Evolutionary conservation across 2,888 invertebrate genomes (phyloP), one percentile per base, ranked within the genome.

Genomic region (Celastrina argiolus): DNA sequence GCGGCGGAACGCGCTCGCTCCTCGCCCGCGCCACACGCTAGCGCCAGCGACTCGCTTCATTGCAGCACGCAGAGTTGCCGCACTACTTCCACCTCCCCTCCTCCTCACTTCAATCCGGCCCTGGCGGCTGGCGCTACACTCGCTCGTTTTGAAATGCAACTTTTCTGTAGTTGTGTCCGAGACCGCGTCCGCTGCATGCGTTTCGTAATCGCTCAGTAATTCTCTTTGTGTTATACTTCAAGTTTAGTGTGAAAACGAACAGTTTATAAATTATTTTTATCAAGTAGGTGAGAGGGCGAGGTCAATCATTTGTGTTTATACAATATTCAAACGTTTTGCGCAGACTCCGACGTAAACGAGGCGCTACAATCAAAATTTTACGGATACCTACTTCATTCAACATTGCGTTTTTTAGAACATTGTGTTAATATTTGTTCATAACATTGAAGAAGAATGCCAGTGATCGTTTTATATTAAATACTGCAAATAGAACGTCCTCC

Each of bases 111-210:
- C 71, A 75, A 70, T 73, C 76, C 75, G 72, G 74, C 77, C 75
- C 75, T 73, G 73, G 75, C 71, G 74, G 77, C 74, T 70, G 72
- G 71, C 74, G 65, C 64, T 51, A 64, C 45, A 51, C 64, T 63
- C 41, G 72, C 71, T 74, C 73, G 73, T 75, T 73, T 72, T 73
- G 71, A 73, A 76, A 72, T 73, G 71, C 74, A 74, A 73, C 74
- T 76, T 74, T 74, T 72, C 71, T 74, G 78, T 83, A 88, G 88
- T 88, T 79, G 85, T 80, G 81, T 78, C 76, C 79, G 78, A 77
- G 79, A 77, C 79, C 74, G 81, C 81, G 81, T 74, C 70, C 78
- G 77, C 69, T 74, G 67, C 75, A 78, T 81, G 76, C 79, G 82
- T 79, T 71, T 73, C 74, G 74, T 69, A 69, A 69, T 69, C 71